Evolutionary conservation across 2,797 vertebrate species (phyloP).

Genomic region (Bryconaethiops microstoma): DNA sequence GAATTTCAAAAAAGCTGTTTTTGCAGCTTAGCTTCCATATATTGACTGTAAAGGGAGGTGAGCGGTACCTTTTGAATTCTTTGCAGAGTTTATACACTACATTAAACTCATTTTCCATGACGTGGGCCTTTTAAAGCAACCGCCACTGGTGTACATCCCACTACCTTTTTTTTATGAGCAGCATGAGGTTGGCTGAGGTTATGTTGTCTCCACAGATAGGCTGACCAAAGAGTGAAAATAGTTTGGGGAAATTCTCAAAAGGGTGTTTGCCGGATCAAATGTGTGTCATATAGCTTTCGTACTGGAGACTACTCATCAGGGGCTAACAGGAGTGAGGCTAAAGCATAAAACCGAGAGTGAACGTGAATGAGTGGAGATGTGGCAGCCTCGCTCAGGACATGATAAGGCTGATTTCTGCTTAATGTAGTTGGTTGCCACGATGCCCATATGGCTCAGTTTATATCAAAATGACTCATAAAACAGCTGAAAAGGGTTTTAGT

Average conservation of each 20-base stretch:
- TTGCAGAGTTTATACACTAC: no score
- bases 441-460: neutral
- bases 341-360: neutral
- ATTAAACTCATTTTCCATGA: no score
- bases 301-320: neutral
- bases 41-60: no score
- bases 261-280: neutral
- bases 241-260: conserved; percentile 3
- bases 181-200: neutral
- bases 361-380: neutral
- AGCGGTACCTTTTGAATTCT: no score
- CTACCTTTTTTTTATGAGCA: neutral
- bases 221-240: neutral
- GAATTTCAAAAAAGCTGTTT: no score
- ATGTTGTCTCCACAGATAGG: neutral
- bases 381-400: neutral
- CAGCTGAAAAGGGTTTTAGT: neutral
- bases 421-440: neutral
- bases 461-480: conserved; percentile 2
- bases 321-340: neutral
- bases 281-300: neutral
- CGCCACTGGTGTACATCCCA: no score
- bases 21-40: no score
- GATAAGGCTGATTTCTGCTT: neutral
- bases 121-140: no score